Base-by-base conservation (phyloP, 2,113 vertebrate species). In the Pteruthius melanotis region DNA sequence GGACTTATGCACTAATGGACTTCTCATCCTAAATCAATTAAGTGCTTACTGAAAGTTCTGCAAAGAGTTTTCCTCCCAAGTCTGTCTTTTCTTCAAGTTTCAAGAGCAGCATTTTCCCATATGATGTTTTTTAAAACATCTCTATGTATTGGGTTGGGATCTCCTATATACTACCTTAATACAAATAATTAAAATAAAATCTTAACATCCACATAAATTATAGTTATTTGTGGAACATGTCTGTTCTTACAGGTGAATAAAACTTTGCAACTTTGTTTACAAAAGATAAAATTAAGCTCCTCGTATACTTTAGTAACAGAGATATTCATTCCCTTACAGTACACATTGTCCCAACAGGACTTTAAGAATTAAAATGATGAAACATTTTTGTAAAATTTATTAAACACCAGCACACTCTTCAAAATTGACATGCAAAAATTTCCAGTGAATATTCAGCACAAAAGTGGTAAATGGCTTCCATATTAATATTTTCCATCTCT, bases 21-120 rank as follows among this genome's bases (percentile, higher is more conserved):
- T 93, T 87, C 63, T 81, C 81, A 83, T 54, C 35, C 30, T 88
- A 93, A 95, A 56, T 68, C 83, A 93, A 35, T 92, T 94, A 90
- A 89, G 35, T 66, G 56, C 39, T 90, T 95, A 90, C 60, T 68
- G 56, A 74, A 93, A 93, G 44, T 96, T 96, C 79, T 90, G 66
- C 61, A 31, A 78, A 75, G 74, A 76, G 10, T 60, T 92, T 86
- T 80, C 30, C 23, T 88, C 21, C 16, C 26, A 80, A 75, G 45
- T 54, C 59, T 80, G 4, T 61, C 33, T 66, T 63, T 89, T 91
- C 68, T 78, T 83, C 70, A 82, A 31, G 20, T 75, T 91, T 75
- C 61, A 84, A 83, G 21, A 87, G 33, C 14, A 78, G 27, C 8
- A 75, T 70, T 93, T 70, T 84, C 40, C 6, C 6, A 31, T 31